Evolutionary conservation across 2,888 invertebrate genomes (phyloP), one percentile per base, ranked within the genome.

Genomic region (Sepioteuthis lessoniana): DNA sequence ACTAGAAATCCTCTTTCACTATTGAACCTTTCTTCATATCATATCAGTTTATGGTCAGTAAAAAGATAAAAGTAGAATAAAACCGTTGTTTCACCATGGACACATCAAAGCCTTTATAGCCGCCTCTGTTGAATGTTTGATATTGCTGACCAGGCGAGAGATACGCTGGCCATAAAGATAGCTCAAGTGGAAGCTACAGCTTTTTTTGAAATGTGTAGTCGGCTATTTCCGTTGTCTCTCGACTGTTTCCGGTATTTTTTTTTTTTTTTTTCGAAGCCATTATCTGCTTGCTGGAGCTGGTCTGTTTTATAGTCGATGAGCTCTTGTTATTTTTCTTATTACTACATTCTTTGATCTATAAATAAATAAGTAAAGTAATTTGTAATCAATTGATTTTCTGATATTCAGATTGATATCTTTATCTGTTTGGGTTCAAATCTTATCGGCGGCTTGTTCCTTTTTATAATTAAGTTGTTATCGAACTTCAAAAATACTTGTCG

Each of bases 51-150:
- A 76, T 76, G 76, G 76, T 76, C 76, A 76, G 76, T 76, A 76
- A n/a, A 76, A 76, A 76, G 76, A 76, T 76, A 76, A 76, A n/a
- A 76, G 35, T 16, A n/a, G 76, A 76, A 76, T 76, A n/a, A 76
- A 76, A 76, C n/a, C 76, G 76, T 76, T 76, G n/a, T 76, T n/a
- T 76, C n/a, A n/a, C n/a, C 76, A n/a, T 76, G 76, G 76, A 76
- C 76, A 76, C 76, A 76, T 76, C 76, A 76, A 76, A 76, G 76
- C 35, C 25, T 76, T 76, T 76, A 76, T 8, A 76, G 76, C 76
- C 76, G 76, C n/a, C 76, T 76, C 19, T n/a, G 76, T 35, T 76
- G 76, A 76, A n/a, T n/a, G 76, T 76, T 76, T 76, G 76, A 76
- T 76, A n/a, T n/a, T 76, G 76, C n/a, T 35, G 76, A 35, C 13